Evolutionary conservation across 2,797 vertebrate genomes (phyloP), one percentile per base, ranked within the genome.

Genomic region (Hylomyscus alleni): DNA sequence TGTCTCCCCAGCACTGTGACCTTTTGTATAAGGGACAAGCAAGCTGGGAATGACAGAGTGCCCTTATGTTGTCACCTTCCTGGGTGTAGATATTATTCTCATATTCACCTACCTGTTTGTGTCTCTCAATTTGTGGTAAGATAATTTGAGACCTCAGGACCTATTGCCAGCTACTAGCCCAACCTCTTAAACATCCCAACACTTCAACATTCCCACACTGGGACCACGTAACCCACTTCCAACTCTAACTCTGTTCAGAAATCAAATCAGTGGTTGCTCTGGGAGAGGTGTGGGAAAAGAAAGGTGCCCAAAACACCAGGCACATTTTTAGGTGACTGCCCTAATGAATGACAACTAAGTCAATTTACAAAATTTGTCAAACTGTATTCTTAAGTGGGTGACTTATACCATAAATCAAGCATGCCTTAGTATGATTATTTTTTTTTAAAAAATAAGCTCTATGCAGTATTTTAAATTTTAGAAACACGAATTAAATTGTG

Each of bases 321-420:
- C 31, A 54, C 62, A 24, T 73, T 86, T 17, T 77, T 13, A 73
- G 37, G 75, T 65, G 80, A 92, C 29, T 76, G 26, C 37, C 15
- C 31, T 52, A 58, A 83, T 56, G 12, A 29, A 12, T 90, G 44
- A 87, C 54, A 87, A 34, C 3, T 34, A 13, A 52, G 1, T 44
- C 94, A 34, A 50, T 82, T 92, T 85, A 78, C 47, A 65, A 94
- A 81, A 82, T 24, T 56, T 34, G 88, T 54, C 67, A 67, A 58
- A 86, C 34, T 84, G 1, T n/a, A 60, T 54, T 24, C 73, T 80
- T 31, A 77, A 44, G 13, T 65, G 37, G 56, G 8, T 92, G 75
- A 83, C 82, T 40, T 60, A 14, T 22, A 19, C 17, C 15, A 15
- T 34, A 88, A 31, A 26, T 89, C 58, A 86, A 2, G 76, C 40